Conservation (phyloP, 2,888 invertebrate species). For the Drosophila cognata region DNA sequence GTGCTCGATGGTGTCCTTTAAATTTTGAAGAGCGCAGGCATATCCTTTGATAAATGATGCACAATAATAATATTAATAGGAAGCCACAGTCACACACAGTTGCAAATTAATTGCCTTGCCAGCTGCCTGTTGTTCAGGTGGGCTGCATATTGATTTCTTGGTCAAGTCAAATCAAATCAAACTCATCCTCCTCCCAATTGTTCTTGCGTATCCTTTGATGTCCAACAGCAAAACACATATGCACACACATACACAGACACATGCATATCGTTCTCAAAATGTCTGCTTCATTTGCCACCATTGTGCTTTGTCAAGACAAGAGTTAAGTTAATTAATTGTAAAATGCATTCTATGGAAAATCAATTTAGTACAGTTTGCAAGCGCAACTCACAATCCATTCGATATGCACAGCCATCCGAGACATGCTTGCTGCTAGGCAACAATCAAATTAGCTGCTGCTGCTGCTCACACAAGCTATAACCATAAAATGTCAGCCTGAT, state of each 20-base stretch:
- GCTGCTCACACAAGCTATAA: not conserved
- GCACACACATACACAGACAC: not conserved
- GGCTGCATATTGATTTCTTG: conserved; percentile 27
- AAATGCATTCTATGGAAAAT: conserved; percentile 28
- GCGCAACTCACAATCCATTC: conserved; percentile 39
- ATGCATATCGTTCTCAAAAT: conserved; percentile 16
- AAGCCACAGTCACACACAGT: conserved; percentile 16
- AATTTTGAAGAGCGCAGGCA: conserved; percentile 3
- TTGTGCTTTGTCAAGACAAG: conserved; percentile 30
- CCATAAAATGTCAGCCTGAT: not conserved
- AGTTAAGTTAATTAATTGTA: conserved; percentile 47
- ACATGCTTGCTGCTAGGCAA: conserved; percentile 19
- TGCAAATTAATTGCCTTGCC: conserved; percentile 66
- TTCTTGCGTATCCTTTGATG: conserved; percentile 26
- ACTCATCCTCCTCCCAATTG: not conserved
- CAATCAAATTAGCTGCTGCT: conserved; percentile 25
- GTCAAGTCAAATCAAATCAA: conserved; percentile 10
- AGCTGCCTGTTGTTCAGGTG: conserved; percentile 26
- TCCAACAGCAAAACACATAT: not conserved
- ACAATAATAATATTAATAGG: conserved; percentile 7
- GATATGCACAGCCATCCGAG: conserved; percentile 35
- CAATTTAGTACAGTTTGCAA: conserved; percentile 55
- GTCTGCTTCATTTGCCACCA: conserved; percentile 13
- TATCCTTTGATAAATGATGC: conserved; percentile 41
- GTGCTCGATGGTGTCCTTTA: conserved; percentile 6